phyloP scores from a whole-genome alignment of 2,888 invertebrate genomes.

The Diaperis boleti region DNA sequence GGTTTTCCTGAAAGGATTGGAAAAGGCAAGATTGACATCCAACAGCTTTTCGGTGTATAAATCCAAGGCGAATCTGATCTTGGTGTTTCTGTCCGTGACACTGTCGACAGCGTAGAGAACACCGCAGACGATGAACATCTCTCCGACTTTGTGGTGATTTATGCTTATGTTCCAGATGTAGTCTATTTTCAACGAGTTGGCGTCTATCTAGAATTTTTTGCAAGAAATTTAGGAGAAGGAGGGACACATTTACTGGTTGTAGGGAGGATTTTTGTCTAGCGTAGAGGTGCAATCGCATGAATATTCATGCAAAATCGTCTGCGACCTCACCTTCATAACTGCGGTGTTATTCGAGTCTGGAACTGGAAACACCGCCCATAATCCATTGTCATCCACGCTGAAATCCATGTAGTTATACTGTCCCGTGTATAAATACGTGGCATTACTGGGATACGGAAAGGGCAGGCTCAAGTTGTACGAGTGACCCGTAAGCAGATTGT shows the following conservation, averaged over 20 bases:
- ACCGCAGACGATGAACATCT: conserved; percentile 98
- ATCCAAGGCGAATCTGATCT: conserved; percentile 92
- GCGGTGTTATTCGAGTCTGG: conserved; percentile 85
- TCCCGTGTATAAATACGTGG: conserved; percentile 78
- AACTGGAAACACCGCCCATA: conserved; percentile 94
- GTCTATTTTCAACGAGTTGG: conserved; percentile 72
- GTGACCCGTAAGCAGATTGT: conserved; percentile 72
- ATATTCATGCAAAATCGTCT: no score
- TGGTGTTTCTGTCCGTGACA: conserved; percentile 83
- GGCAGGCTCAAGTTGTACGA: conserved; percentile 62
- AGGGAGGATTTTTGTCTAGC: no score
- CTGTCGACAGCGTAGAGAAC: conserved; percentile 95
- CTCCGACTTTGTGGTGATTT: conserved; percentile 90
- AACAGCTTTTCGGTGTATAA: conserved; percentile 84
- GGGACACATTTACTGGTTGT: no score
- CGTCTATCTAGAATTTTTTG: conserved; percentile 70
- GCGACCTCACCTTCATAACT: conserved; percentile 78
- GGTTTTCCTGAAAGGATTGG: conserved; percentile 93
- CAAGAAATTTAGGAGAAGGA: no score
- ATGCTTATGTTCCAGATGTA: conserved; percentile 91
- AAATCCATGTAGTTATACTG: conserved; percentile 93
- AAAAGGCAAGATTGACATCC: conserved; percentile 83
- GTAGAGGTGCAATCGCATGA: no score
- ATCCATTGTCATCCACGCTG: conserved; percentile 95
- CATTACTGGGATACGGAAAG: conserved; percentile 55